These are phyloP conservation scores for Gallinago nigripennis DNA, from an alignment of 2,797 vertebrate genomes.

Conservation along the genomic window DNA sequence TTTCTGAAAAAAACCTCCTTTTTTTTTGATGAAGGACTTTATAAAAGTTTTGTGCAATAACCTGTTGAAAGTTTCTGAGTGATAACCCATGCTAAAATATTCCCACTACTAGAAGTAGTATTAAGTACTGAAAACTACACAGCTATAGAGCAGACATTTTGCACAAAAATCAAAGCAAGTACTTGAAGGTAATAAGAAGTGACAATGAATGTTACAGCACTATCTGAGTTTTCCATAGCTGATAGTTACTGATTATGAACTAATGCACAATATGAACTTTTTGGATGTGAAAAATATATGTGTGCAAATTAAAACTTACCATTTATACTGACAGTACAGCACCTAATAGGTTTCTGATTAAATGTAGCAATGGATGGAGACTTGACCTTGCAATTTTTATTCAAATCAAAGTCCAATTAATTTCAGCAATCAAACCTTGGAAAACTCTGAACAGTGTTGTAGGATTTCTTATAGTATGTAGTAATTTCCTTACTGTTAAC, in stretches of 20 bases:
- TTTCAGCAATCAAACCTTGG: not conserved
- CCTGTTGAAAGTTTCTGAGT: not conserved
- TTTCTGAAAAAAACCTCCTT: not conserved
- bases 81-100: not conserved
- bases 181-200: not conserved
- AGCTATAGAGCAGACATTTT: not conserved
- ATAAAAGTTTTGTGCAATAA: not conserved
- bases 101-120: not conserved
- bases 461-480: not conserved
- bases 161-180: not conserved
- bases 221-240: not conserved
- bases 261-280: not conserved
- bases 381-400: not conserved
- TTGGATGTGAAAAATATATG: not conserved
- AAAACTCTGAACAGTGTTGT: not conserved
- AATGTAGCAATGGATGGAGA: not conserved
- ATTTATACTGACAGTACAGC: not conserved
- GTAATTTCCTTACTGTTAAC: not conserved
- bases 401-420: not conserved
- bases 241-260: not conserved
- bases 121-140: not conserved
- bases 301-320: fast-evolving
- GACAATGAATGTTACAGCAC: not conserved
- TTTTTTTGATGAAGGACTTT: not conserved
- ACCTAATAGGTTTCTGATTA: not conserved